These are phyloP conservation scores for Scylla paramamosain DNA, from an alignment of 1,140 invertebrate genomes.

Conservation along the genomic window DNA sequence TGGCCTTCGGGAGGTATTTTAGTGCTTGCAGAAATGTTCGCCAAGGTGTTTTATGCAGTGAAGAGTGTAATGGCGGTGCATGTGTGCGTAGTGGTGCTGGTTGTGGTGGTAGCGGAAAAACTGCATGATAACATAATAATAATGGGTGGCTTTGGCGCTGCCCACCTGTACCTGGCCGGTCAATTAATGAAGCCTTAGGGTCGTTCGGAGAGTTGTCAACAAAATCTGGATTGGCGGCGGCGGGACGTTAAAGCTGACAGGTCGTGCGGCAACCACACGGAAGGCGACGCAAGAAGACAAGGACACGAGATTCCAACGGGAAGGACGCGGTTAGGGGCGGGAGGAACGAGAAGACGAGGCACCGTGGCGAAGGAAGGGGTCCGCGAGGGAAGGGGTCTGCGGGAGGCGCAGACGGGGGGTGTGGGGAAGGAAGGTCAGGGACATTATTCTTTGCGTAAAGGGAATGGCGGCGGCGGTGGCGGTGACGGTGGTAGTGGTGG, in stretches of 20 bases:
- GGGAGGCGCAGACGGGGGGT: background rate
- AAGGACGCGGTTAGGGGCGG: background rate
- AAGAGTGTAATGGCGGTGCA: background rate
- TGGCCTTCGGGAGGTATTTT: background rate
- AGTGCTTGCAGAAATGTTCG: background rate
- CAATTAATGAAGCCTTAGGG: constrained; percentile 2
- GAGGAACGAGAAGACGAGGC: background rate
- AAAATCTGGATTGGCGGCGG: background rate
- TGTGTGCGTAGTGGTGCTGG: background rate
- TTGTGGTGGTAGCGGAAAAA: background rate
- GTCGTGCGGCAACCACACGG: background rate
- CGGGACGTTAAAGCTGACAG: background rate
- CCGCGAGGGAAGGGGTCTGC: background rate
- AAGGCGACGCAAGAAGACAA: background rate
- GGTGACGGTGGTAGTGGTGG: background rate
- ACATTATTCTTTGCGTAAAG: constrained; percentile 23
- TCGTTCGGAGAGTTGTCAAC: constrained; percentile 4
- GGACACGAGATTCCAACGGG: background rate
- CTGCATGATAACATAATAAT: background rate
- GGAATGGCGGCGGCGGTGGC: background rate
- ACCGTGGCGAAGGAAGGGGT: background rate
- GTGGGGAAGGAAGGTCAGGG: background rate
- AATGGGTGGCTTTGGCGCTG: background rate
- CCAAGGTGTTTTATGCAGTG: background rate
- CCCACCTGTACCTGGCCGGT: background rate